These are phyloP conservation scores for Dasysyrphus tricinctus DNA, from an alignment of 2,888 invertebrate species.

Conservation along the genomic window DNA sequence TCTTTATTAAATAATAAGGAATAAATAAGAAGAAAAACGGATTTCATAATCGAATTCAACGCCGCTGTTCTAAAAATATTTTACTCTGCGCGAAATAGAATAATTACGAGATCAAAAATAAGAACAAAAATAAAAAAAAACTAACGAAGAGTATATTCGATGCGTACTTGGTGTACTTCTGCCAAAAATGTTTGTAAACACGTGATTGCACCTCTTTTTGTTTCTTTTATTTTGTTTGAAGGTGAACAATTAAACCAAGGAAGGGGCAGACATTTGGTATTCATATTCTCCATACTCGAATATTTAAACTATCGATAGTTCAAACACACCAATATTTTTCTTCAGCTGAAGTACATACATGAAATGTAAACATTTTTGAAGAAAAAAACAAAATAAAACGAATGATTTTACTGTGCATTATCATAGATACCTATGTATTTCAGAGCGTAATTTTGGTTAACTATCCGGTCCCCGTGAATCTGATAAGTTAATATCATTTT, in stretches of 20 bases:
- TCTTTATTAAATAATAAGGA: not conserved
- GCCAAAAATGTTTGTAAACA: slow-evolving; percentile 73
- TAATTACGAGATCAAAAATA: slow-evolving; percentile 68
- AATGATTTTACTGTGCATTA: too few relatives aligned
- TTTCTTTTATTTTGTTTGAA: slow-evolving; percentile 43
- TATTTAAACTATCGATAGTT: not conserved
- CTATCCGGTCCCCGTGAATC: too few relatives aligned
- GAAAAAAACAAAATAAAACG: too few relatives aligned
- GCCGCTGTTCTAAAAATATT: slow-evolving; percentile 73
- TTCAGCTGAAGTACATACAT: too few relatives aligned
- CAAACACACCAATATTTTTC: too few relatives aligned
- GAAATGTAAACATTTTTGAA: too few relatives aligned
- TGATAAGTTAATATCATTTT: too few relatives aligned
- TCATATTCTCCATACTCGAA: not conserved
- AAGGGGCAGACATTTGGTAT: not conserved
- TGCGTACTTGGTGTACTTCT: slow-evolving; percentile 63
- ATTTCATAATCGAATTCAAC: slow-evolving; percentile 74
- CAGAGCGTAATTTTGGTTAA: too few relatives aligned
- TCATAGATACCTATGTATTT: too few relatives aligned
- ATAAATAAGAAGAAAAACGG: slow-evolving; percentile 42
- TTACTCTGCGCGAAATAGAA: slow-evolving; percentile 71
- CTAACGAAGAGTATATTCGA: slow-evolving; percentile 45
- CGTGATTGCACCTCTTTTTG: slow-evolving; percentile 59
- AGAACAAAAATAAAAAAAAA: slow-evolving; percentile 33
- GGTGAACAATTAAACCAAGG: slow-evolving; percentile 50